These are phyloP conservation scores for Halichoeres trimaculatus DNA, from an alignment of 2,113 vertebrate genomes.

Conservation along the genomic window DNA sequence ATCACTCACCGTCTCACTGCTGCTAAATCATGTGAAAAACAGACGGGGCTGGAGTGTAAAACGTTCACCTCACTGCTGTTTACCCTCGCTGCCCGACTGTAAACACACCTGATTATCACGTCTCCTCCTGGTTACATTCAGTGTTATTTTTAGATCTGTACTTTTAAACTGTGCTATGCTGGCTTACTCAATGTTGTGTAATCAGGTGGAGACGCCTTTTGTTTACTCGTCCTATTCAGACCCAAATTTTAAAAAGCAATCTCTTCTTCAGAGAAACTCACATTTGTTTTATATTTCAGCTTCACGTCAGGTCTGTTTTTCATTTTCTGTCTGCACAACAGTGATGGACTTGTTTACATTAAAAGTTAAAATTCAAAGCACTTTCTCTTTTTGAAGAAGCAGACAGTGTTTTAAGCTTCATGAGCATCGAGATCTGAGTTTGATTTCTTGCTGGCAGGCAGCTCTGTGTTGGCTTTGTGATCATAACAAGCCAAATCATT, in stretches of 20 bases:
- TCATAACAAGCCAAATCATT: background rate
- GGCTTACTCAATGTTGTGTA: background rate
- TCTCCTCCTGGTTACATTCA: no score
- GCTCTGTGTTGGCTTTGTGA: background rate
- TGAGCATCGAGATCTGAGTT: slow-evolving; percentile 10
- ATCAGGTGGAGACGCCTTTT: background rate
- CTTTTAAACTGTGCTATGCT: background rate
- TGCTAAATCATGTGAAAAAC: slow-evolving; percentile 2
- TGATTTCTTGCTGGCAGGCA: background rate
- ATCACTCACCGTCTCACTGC: background rate
- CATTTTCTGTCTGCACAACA: slow-evolving; percentile 1
- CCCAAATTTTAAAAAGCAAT: background rate
- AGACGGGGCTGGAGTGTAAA: slow-evolving; percentile 1
- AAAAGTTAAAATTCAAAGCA: background rate
- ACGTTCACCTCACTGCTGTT: background rate
- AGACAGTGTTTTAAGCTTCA: slow-evolving; percentile 1
- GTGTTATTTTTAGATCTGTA: background rate
- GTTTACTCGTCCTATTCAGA: background rate
- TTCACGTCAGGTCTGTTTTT: background rate
- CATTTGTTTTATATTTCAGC: background rate
- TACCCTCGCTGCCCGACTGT: background rate
- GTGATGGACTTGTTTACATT: background rate
- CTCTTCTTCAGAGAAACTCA: background rate
- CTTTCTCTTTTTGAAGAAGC: background rate
- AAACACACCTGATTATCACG: slow-evolving; percentile 2